Conservation (phyloP, 2,888 invertebrate species). For the Lampropteryx suffumata region DNA sequence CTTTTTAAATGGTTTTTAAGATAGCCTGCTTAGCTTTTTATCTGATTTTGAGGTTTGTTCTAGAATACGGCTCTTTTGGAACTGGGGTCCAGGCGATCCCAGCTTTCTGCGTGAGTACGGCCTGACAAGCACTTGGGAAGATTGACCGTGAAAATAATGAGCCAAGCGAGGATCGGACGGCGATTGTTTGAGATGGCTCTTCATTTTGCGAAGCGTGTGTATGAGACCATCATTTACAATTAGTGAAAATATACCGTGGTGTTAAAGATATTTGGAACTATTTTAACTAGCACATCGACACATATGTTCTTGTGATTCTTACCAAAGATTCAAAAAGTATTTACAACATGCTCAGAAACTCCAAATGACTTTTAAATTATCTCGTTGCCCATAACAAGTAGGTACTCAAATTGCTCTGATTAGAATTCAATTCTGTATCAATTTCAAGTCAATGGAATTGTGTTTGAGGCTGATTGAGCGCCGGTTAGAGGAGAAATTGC, state of each 20-base stretch:
- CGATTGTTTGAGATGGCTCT: slow-evolving; percentile 35
- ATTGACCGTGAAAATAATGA: slow-evolving; percentile 35
- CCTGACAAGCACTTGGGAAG: slow-evolving; percentile 24
- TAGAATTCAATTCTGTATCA: slow-evolving; percentile 17
- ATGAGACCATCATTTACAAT: slow-evolving; percentile 21
- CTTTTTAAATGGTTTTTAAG: too few species aligned
- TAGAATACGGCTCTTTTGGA: too few species aligned
- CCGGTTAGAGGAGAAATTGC: slow-evolving; percentile 26
- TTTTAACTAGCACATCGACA: too few species aligned
- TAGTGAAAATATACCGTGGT: slow-evolving; percentile 17
- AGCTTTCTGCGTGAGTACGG: not conserved
- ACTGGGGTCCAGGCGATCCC: too few species aligned
- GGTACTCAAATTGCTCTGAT: slow-evolving; percentile 3
- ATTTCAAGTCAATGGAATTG: slow-evolving; percentile 16
- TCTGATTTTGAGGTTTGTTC: too few species aligned
- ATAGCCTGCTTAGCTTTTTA: too few species aligned
- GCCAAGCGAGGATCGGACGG: slow-evolving; percentile 25
- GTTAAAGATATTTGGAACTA: slow-evolving; percentile 1
- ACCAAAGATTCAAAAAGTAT: too few species aligned
- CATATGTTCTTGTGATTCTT: too few species aligned
- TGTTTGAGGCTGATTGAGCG: slow-evolving; percentile 20
- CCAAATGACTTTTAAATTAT: not conserved
- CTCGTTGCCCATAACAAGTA: slow-evolving; percentile 2
- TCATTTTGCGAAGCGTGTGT: slow-evolving; percentile 27
- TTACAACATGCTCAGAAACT: too few species aligned